Percentiles rank a stretch among this genome's conserved stretches.
Evolutionary conservation across 2,888 invertebrate genomes (phyloP).

Genomic region (Drosophila anomalata): DNA sequence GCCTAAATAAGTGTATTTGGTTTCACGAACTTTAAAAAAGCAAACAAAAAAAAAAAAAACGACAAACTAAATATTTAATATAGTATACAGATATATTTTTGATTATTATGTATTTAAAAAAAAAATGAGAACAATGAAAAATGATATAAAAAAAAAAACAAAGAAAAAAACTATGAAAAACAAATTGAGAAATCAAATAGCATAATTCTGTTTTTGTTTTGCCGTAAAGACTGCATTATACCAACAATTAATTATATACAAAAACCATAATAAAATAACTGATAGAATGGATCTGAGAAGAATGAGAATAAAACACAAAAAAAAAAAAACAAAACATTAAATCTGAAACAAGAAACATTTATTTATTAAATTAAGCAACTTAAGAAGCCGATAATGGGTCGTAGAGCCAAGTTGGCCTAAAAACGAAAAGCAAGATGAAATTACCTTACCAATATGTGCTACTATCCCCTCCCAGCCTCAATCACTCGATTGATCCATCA

Average conservation of each 20-base stretch:
- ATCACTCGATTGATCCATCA: background rate
- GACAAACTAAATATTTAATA: slow-evolving; percentile 61
- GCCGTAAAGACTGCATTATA: slow-evolving; percentile 84
- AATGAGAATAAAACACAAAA: slow-evolving; percentile 8
- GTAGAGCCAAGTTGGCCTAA: slow-evolving; percentile 21
- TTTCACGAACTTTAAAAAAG: slow-evolving; percentile 69
- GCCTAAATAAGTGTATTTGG: slow-evolving; percentile 72
- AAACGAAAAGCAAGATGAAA: slow-evolving; percentile 67
- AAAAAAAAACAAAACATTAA: slow-evolving; percentile 28
- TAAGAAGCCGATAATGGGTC: slow-evolving; percentile 41
- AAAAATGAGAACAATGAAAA: slow-evolving; percentile 23
- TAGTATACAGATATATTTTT: slow-evolving; percentile 68
- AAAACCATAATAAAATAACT: slow-evolving; percentile 45
- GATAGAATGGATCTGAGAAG: slow-evolving; percentile 38
- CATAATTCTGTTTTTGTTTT: slow-evolving; percentile 80
- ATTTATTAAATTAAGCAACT: slow-evolving; percentile 47
- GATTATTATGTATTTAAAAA: slow-evolving; percentile 69
- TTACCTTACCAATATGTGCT: slow-evolving; percentile 62
- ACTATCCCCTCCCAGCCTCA: slow-evolving; percentile 16
- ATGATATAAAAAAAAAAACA: background rate
- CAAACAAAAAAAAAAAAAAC: slow-evolving; percentile 8
- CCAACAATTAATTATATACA: slow-evolving; percentile 78
- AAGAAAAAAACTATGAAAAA: slow-evolving; percentile 33
- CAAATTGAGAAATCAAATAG: slow-evolving; percentile 58
- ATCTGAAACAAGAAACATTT: slow-evolving; percentile 45